Evolutionary conservation across 2,113 vertebrate species (phyloP).

Genomic region (Colossoma macropomum): DNA sequence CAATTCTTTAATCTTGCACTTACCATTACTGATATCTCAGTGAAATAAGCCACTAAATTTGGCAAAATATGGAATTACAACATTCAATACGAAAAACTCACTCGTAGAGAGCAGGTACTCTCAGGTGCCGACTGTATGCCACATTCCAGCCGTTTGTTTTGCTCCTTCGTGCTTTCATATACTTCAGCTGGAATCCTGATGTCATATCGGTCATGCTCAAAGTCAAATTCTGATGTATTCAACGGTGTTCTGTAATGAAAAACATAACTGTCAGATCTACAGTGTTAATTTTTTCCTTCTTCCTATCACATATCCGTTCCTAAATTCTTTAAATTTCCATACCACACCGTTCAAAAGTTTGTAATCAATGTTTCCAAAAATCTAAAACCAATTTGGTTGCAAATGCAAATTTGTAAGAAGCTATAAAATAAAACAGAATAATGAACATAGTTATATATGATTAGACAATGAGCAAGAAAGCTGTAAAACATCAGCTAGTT

Average conservation of each 20-base stretch:
- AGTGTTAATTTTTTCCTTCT: not conserved
- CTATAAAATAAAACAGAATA: too few relatives aligned
- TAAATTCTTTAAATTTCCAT: too few relatives aligned
- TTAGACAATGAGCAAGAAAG: too few relatives aligned
- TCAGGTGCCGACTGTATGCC: conserved; percentile 81
- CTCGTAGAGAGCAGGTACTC: conserved; percentile 82
- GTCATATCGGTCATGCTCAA: conserved; percentile 87
- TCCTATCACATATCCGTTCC: not conserved
- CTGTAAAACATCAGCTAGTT: too few relatives aligned
- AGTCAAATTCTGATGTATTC: conserved; percentile 88
- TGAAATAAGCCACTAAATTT: not conserved
- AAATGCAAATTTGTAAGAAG: too few relatives aligned
- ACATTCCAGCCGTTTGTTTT: conserved; percentile 76
- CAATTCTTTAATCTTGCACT: not conserved
- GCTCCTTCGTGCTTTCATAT: conserved; percentile 74
- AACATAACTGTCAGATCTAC: not conserved
- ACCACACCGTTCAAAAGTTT: too few relatives aligned
- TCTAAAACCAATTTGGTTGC: too few relatives aligned
- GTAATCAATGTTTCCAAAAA: too few relatives aligned
- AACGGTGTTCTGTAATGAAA: conserved; percentile 77
- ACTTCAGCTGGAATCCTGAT: conserved; percentile 87
- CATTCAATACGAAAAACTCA: conserved; percentile 49
- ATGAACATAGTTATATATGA: too few relatives aligned
- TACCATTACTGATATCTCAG: not conserved
- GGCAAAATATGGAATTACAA: not conserved